Conservation (phyloP, 2,888 invertebrate genomes). For the Ametastegia equiseti region DNA sequence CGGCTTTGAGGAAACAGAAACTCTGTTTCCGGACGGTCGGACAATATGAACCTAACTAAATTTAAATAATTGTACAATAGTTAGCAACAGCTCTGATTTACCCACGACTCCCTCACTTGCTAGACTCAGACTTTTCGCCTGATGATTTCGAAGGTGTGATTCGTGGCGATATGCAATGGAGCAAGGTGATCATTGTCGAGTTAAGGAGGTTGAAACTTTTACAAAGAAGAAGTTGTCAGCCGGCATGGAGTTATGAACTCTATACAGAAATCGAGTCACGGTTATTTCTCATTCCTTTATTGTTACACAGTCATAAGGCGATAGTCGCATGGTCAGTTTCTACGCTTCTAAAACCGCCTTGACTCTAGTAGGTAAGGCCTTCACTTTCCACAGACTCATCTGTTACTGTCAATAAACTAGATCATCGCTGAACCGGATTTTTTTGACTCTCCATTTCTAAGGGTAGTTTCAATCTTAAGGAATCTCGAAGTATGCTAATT, state of each 20-base stretch:
- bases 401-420: slow-evolving; percentile 4
- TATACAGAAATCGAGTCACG: background rate
- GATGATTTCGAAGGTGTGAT: background rate
- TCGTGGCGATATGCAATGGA: background rate
- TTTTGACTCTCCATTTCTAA: background rate
- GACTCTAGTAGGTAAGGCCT: background rate
- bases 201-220: background rate
- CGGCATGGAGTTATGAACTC: background rate
- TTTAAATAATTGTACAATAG: slow-evolving; percentile 17
- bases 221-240: slow-evolving; percentile 25
- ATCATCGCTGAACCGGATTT: background rate
- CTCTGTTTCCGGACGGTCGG: background rate
- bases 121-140: background rate
- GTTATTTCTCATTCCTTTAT: slow-evolving; percentile 27
- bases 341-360: background rate
- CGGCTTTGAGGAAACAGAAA: background rate
- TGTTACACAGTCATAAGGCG: background rate
- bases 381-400: background rate
- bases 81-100: background rate
- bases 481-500: too few species aligned
- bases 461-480: background rate
- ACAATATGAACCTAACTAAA: background rate
- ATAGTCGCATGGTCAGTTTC: background rate
- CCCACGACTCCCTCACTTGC: background rate
- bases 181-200: background rate